Conservation (phyloP, 2,113 vertebrate species). For the Pimephales promelas region DNA sequence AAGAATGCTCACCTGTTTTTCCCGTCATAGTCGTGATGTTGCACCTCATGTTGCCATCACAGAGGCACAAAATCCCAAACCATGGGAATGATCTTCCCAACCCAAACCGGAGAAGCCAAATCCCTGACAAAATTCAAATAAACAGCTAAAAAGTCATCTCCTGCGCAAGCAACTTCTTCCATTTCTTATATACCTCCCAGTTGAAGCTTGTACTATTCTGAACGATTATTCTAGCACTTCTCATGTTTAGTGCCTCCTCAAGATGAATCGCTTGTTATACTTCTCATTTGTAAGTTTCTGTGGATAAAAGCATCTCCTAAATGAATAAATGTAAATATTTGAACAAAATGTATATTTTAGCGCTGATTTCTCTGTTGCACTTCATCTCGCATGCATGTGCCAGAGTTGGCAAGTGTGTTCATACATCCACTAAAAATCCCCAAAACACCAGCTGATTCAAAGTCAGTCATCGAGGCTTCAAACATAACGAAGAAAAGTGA, state of each 20-base stretch:
- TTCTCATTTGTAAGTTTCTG: no score
- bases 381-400: background rate
- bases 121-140: background rate
- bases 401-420: background rate
- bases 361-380: background rate
- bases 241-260: no score
- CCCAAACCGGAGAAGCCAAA: background rate
- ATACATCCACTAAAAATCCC: background rate
- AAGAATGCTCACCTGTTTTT: no score
- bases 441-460: background rate
- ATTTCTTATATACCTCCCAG: no score
- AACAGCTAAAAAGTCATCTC: background rate
- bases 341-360: slow-evolving; percentile 1
- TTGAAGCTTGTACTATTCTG: no score
- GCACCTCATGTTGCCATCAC: background rate
- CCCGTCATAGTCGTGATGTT: no score
- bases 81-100: background rate
- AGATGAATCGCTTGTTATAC: no score
- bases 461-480: background rate
- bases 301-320: no score
- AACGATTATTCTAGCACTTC: no score
- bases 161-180: background rate
- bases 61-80: background rate
- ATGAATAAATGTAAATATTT: slow-evolving; percentile 10
- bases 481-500: background rate